Base-by-base conservation (phyloP, 1,140 invertebrate genomes). In the Zaprionus davidi region DNA sequence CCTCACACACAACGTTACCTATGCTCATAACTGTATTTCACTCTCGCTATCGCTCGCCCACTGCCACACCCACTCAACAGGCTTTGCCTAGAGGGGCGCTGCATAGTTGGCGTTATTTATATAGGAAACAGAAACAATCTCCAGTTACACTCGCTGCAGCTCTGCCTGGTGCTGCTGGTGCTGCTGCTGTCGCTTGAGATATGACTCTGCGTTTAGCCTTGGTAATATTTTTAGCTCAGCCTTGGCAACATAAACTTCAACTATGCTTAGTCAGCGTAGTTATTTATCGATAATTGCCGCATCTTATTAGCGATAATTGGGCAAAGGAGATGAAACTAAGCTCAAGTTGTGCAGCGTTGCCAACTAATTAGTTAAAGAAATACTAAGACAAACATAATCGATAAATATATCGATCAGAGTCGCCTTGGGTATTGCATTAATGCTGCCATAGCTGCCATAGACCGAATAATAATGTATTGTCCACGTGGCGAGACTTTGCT, bases 201-300 rank as follows among this genome's bases (percentile, higher is more conserved):
- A 70, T 76, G 84, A 86, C 77, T 78, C 69, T 46, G 65, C 56
- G 13, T 62, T 87, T 86, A 82, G 71, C 82, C 83, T 87, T 82
- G 71, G 65, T 53, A 77, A 79, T 72, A 59, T 64, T 71, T 79
- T 82, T 65, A 73, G 70, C 77, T 65, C 60, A 53, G 71, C 68
- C 69, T 66, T 82, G 53, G 15, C 34, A 63, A 31, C 17, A 34
- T 26, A 3, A 55, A 34, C 46, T 55, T 65, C 12, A 38, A 26
- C 49, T 17, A 26, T 51, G 20, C 46, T 51, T 22, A 51, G 24
- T 20, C 20, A 20, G 46, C 20, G 46, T 13, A 22, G 11, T 12
- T 51, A 51, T 51, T 51, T 51, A 51, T 51, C 11, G 22, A 51
- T 51, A 51, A 51, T 51, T 51, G 46, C 17, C 24, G 41, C 41